Evolutionary conservation across 2,888 invertebrate species (phyloP), one percentile per base, ranked within the genome.

Genomic region (Parnassius mnemosyne): DNA sequence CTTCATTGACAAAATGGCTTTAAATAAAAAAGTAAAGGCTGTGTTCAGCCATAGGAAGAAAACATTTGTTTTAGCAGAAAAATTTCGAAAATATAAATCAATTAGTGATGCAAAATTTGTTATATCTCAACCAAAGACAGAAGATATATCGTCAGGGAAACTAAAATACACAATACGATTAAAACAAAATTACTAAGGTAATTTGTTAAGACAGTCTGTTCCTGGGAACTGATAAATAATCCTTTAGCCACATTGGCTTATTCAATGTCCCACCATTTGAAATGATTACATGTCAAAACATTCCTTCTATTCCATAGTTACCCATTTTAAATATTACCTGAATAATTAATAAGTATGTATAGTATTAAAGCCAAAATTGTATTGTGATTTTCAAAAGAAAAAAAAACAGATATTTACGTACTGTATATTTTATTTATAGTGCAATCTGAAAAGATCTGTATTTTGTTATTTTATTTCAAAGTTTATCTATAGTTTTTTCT

Each of bases 1-100:
- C 69, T 87, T 89, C 65, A 83, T 92, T 67, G 92, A 92, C 68
- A 86, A 85, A 78, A 92, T 92, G 92, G 87, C 86, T 43, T 67
- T 78, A 3, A 85, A 73, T 69, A 88, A 84, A 46, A 88, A 89
- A 73, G 80, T 75, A 5, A 84, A 78, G 71, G 91, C 91, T 63
- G 73, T 89, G 50, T 91, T 79, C 66, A 90, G 75, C 67, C 81
- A 88, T 63, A 82, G 89, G 67, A 88, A 85, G 73, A 85, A 83
- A 49, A 74, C 79, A 3, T 91, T 78, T 70, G 84, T 90, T 59
- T 79, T 88, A 68, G 79, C 81, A 53, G 89, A 90, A 69, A 85
- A 83, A 65, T 87, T 89, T 71, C 75, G 80, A 65, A 91, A 89
- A 72, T 90, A 91, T 74, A 89, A 85, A 76, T 87, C 89, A 43